A percentile compares a stretch with the other conserved stretches of the same genome.
Conservation (phyloP, 2,888 invertebrate species). For the Lochmaea capreae region DNA sequence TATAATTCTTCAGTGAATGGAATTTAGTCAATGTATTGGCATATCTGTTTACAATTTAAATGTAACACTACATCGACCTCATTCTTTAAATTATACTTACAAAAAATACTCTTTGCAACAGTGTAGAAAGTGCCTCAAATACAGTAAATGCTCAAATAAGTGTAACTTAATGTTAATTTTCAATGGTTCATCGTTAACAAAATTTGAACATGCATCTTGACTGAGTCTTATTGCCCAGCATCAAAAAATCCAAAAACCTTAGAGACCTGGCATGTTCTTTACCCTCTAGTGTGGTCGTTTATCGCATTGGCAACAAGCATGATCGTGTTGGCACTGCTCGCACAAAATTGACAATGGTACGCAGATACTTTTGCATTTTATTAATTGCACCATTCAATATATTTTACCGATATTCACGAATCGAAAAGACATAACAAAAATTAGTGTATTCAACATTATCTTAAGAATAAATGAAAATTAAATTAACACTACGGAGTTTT, state of each 20-base stretch:
- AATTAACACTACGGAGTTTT: too few species aligned
- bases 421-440: slow-evolving; percentile 24
- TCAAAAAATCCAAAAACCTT: slow-evolving; percentile 60
- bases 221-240: slow-evolving; percentile 59
- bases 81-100: slow-evolving; percentile 1
- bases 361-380: slow-evolving; percentile 53
- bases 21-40: too few species aligned
- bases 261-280: slow-evolving; percentile 66
- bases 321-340: slow-evolving; percentile 66
- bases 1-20: too few species aligned
- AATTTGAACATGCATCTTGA: slow-evolving; percentile 52
- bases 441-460: background rate
- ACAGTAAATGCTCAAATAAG: background rate
- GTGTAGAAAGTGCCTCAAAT: background rate
- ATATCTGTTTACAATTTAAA: background rate
- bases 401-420: slow-evolving; percentile 24
- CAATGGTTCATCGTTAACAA: slow-evolving; percentile 50
- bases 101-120: slow-evolving; percentile 19
- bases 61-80: background rate
- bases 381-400: slow-evolving; percentile 32
- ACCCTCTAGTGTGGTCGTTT: slow-evolving; percentile 65
- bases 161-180: slow-evolving; percentile 60
- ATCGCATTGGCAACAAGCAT: slow-evolving; percentile 66
- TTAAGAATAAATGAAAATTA: too few species aligned
- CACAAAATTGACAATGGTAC: slow-evolving; percentile 65